Percentiles rank a stretch among this genome's conserved stretches.
These are phyloP conservation scores for Drosophila grimshawi DNA, from an alignment of 1,140 invertebrate species.

Conservation along the genomic window DNA sequence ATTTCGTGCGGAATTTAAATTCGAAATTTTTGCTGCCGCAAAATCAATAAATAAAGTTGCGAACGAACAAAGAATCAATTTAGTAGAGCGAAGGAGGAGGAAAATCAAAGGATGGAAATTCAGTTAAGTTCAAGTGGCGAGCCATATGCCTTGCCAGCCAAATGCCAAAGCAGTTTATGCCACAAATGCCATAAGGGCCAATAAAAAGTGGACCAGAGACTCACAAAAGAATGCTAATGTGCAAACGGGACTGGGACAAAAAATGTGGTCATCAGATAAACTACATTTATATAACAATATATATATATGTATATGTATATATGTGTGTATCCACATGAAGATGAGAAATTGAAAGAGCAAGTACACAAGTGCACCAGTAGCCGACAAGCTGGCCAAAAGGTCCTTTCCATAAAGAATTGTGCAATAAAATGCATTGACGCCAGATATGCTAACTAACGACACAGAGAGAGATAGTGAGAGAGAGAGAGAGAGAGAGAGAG, in stretches of 20 bases:
- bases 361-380: slow-evolving; percentile 47
- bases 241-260: slow-evolving; percentile 8
- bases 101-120: slow-evolving; percentile 33
- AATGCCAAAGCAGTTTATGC: slow-evolving; percentile 60
- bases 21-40: slow-evolving; percentile 44
- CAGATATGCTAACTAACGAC: slow-evolving; percentile 43
- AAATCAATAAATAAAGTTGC: slow-evolving; percentile 68
- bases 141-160: slow-evolving; percentile 14
- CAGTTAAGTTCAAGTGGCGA: slow-evolving; percentile 32
- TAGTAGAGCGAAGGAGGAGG: slow-evolving; percentile 30
- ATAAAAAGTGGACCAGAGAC: slow-evolving; percentile 27
- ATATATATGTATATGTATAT: background rate
- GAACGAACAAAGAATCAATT: slow-evolving; percentile 8
- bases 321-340: background rate
- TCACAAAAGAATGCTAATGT: slow-evolving; percentile 31
- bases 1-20: slow-evolving; percentile 58
- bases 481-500: slow-evolving; percentile 1
- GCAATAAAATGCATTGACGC: slow-evolving; percentile 74
- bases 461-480: background rate
- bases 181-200: slow-evolving; percentile 48
- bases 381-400: slow-evolving; percentile 27
- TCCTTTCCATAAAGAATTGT: slow-evolving; percentile 60
- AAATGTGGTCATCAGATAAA: slow-evolving; percentile 44
- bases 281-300: background rate
- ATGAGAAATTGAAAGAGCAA: slow-evolving; percentile 38